Percentiles rank a stretch among this genome's conserved stretches.
Conservation (phyloP, 2,888 invertebrate genomes). For the Sinhomidia bicolor region DNA sequence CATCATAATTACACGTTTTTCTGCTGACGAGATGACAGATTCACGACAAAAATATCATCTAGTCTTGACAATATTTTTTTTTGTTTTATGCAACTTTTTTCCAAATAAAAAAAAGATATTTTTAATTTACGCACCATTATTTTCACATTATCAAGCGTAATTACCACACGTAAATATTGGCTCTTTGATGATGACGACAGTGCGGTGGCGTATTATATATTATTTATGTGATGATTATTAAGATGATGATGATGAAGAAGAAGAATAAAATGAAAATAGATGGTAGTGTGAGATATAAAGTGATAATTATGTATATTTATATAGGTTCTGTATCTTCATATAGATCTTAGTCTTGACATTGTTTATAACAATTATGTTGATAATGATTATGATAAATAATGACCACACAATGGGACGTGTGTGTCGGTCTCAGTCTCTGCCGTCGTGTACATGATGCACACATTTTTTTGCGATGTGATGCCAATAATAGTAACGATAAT, state of each 20-base stretch:
- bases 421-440: not conserved
- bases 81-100: not conserved
- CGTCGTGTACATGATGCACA: not conserved
- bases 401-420: not conserved
- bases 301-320: constrained; percentile 5
- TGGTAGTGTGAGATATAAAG: not conserved
- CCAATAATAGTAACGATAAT: constrained; percentile 42
- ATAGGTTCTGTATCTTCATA: too few species aligned
- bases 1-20: constrained; percentile 1
- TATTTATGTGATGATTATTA: not conserved
- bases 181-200: constrained; percentile 5
- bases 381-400: not conserved
- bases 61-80: constrained; percentile 5
- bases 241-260: not conserved
- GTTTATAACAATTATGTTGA: constrained; percentile 20
- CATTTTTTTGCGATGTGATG: constrained; percentile 16
- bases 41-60: constrained; percentile 11
- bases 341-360: constrained; percentile 30
- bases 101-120: not conserved
- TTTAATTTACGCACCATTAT: constrained; percentile 41
- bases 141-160: constrained; percentile 30
- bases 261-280: not conserved
- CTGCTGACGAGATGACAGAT: constrained; percentile 13
- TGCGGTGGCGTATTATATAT: not conserved
- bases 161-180: constrained; percentile 35